Conservation (phyloP, 2,797 vertebrate genomes). For the Syncerus caffer region DNA sequence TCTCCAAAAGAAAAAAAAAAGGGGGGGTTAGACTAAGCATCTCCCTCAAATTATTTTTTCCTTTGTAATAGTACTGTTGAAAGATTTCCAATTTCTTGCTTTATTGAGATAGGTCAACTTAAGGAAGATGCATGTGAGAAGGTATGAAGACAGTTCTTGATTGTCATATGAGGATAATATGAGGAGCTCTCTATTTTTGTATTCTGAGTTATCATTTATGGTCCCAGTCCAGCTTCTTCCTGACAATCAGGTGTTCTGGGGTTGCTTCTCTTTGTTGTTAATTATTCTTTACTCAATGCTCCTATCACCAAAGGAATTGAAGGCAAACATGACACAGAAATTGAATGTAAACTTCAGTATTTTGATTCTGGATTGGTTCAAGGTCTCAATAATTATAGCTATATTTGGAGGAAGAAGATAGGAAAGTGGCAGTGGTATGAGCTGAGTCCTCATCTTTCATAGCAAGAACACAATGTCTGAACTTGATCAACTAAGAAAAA, state of each 20-base stretch:
- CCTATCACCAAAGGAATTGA: neutral
- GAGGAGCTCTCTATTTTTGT: neutral
- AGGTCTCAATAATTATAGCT: neutral
- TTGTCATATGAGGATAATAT: neutral
- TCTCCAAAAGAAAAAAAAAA: neutral
- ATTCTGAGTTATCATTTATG: neutral
- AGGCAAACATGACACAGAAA: neutral
- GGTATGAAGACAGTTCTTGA: neutral
- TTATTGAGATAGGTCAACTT: neutral
- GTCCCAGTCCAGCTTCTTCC: neutral
- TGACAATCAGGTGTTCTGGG: neutral
- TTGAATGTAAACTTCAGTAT: constrained; percentile 13
- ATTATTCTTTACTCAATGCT: neutral
- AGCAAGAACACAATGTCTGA: neutral
- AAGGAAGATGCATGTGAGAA: neutral
- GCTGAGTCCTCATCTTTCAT: neutral
- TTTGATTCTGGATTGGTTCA: neutral
- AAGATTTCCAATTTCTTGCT: neutral
- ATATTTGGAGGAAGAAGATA: neutral
- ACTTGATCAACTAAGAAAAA: neutral
- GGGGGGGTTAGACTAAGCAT: neutral
- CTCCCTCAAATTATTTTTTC: neutral
- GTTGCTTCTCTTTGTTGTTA: constrained; percentile 7
- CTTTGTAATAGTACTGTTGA: neutral
- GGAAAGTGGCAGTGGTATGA: neutral